phyloP scores from a whole-genome alignment of 2,888 invertebrate species.

The Nomada hirtipes region DNA sequence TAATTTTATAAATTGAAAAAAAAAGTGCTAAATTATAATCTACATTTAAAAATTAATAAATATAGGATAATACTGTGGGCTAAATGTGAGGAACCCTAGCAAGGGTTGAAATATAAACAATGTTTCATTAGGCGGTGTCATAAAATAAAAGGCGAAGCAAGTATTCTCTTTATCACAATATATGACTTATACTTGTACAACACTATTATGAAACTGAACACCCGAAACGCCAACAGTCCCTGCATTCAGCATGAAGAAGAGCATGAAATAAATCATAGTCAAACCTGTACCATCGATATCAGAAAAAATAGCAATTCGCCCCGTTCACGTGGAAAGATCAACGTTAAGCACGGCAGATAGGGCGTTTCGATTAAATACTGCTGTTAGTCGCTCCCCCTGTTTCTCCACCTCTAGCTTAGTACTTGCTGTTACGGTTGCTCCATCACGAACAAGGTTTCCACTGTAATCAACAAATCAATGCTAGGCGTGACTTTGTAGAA shows the following conservation, averaged over 20 bases:
- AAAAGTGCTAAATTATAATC: no score
- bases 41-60: no score
- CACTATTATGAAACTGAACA: constrained; percentile 12
- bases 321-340: constrained; percentile 25
- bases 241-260: background rate
- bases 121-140: background rate
- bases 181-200: background rate
- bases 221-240: background rate
- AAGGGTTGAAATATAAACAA: background rate
- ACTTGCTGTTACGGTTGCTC: background rate
- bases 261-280: background rate
- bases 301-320: constrained; percentile 3
- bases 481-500: background rate
- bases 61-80: no score
- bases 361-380: constrained; percentile 12
- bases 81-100: background rate
- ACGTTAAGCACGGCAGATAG: background rate
- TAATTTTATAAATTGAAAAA: no score
- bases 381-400: constrained; percentile 22
- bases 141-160: background rate
- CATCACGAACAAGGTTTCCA: background rate
- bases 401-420: constrained; percentile 26
- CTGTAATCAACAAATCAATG: background rate
- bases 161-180: background rate
- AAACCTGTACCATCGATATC: background rate